Evolutionary conservation across 2,888 invertebrate genomes (phyloP).

Genomic region (Polydrusus tereticollis): DNA sequence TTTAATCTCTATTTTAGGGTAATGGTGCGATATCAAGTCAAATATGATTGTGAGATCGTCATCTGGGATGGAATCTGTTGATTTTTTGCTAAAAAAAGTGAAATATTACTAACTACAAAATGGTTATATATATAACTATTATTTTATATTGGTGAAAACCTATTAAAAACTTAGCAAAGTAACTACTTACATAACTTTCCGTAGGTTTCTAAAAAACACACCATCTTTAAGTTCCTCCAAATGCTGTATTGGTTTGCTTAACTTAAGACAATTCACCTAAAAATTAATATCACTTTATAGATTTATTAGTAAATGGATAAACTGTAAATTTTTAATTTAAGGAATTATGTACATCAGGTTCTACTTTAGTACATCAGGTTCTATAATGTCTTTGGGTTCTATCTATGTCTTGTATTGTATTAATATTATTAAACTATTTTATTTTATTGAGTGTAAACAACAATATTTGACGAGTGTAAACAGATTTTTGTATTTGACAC

Average conservation of each 20-base stretch:
- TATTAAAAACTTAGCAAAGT: no score
- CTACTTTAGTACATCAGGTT: no score
- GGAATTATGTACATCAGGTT: no score
- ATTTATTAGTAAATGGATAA: not conserved
- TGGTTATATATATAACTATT: no score
- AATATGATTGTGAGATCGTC: conserved; percentile 57
- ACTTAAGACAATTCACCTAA: conserved; percentile 64
- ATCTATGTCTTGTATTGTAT: no score
- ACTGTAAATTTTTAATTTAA: no score
- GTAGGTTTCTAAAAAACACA: conserved; percentile 60
- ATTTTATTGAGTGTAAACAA: no score
- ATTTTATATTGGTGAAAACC: no score
- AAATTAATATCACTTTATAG: conserved; percentile 35
- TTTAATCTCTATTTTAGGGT: conserved; percentile 56
- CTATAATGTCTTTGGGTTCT: no score
- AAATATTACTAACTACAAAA: not conserved
- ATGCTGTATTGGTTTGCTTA: conserved; percentile 55
- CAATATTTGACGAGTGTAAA: no score
- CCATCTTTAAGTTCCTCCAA: conserved; percentile 59
- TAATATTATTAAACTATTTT: no score
- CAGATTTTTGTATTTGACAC: no score
- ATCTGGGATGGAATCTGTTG: conserved; percentile 46
- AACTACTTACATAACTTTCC: conserved; percentile 62
- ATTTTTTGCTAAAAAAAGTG: conserved; percentile 52
- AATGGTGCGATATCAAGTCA: conserved; percentile 55